Evolutionary conservation across 2,888 invertebrate genomes (phyloP).

Genomic region (Parelbella ahira): DNA sequence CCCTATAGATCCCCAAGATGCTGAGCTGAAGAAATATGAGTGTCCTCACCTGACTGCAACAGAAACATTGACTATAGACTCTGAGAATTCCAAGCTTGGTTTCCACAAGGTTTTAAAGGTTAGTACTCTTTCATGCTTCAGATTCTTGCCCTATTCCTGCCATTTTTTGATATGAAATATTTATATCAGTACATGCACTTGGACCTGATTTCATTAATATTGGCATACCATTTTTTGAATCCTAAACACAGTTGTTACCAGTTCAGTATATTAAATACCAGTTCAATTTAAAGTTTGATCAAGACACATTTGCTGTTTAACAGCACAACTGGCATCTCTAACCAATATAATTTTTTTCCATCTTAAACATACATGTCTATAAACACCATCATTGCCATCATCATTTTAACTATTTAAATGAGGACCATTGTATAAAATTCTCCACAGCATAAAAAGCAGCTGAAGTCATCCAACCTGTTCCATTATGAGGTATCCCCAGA

Average conservation of each 20-base stretch:
- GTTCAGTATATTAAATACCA: no score
- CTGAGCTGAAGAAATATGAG: constrained; percentile 49
- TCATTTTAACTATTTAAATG: not conserved
- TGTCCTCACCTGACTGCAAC: constrained; percentile 43
- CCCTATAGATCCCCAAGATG: constrained; percentile 58
- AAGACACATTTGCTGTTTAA: no score
- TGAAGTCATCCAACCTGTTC: constrained; percentile 25
- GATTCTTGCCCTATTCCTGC: not conserved
- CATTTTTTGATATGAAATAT: no score
- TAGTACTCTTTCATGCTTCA: not conserved
- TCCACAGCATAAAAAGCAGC: constrained; percentile 47
- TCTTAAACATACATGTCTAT: no score
- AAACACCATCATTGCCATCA: no score
- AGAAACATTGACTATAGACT: constrained; percentile 37
- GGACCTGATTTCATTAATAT: no score
- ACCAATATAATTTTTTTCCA: no score
- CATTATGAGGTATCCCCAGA: not conserved
- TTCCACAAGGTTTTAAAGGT: constrained; percentile 50
- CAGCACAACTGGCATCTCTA: no score
- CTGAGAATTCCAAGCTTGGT: constrained; percentile 36
- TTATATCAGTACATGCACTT: no score
- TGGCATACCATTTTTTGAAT: no score
- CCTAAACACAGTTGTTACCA: no score
- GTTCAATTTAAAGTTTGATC: no score
- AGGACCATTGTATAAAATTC: not conserved